Base-by-base conservation (phyloP, 2,113 vertebrate species). In the Muscicapa adusta region DNA sequence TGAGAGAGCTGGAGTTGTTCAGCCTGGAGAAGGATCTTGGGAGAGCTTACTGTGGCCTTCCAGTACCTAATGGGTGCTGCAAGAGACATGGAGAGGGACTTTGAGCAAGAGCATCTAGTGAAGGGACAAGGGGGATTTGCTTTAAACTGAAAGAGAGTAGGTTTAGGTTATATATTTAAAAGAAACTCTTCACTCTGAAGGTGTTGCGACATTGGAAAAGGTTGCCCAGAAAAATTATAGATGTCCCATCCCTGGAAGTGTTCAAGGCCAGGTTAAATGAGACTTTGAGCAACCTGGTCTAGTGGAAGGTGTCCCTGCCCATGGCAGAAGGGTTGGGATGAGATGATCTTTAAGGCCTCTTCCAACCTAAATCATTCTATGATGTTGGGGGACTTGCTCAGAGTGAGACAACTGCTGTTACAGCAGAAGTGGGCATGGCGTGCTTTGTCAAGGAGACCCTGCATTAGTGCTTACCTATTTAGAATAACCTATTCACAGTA, bases 341-440 rank as follows among this genome's bases (percentile, higher is more conserved):
- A 68, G 25, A 48, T n/a, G 40, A 42, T 61, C n/a, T 68, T 74
- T 53, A 34, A 60, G 22, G 22, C 4, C 12, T 4, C 12, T 75
- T 62, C 47, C 54, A 62, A 75, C 3, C 2, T 25, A 61, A 82
- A 62, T 47, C 31, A 48, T 62, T 51, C 71, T 28, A 1, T 42
- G 31, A 48, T 47, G 6, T 4, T 0, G 2, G 34, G 53, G 23
- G 12, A 6, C 42, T 74, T 0, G 0, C 6, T 72, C 12, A 18
- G 47, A 9, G n/a, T 4, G 7, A 12, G 43, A 24, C 0, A 1
- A 31, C 47, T 43, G 56, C 54, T 80, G 12, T 29, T 36, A 57
- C 5, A 60, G 54, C 23, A 38, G 47, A 40, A 58, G 29, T 1
- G 15, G 23, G 34, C 47, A 29, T 0, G 0, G 43, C 10, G 23